Base-by-base conservation (phyloP, 2,113 vertebrate species). In the Rhineura floridana region DNA sequence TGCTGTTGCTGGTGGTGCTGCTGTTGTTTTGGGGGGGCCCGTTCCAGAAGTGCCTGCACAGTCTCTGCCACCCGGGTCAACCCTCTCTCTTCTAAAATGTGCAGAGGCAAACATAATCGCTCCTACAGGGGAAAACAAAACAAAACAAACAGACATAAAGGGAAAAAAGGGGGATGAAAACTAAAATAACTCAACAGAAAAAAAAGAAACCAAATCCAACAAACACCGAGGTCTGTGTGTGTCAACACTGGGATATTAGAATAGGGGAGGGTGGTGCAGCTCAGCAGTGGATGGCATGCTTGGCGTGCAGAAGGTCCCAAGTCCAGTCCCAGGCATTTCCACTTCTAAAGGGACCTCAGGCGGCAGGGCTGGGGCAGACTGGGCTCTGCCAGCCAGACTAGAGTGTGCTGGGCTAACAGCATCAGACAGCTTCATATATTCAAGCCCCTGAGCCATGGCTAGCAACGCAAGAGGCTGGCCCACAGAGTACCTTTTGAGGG, bases 71-170 rank as follows among this genome's bases (percentile, higher is more conserved):
- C 98, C 97, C 98, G 98, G 94, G 98, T 95, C 97, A 99, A 96
- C 93, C 99, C 98, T 91, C 97, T 97, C 96, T 99, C 98, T 97
- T 99, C 99, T 98, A 99, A 97, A 96, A 99, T 99, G 97, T 99
- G 98, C 55, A 98, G 98, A 95, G 99, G 99, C 95, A 99, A 98
- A 97, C 99, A 99, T 95, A 99, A 97, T 95, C 98, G 98, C 93
- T 96, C 98, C 99, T 99, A 95, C 90, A 96, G 96, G 94, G 96
- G 95, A 95, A 88, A 95, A 96, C 67, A 94, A 92, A 95, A 97
- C 88, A 95, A 94, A 93, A 84, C 48, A 76, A n/a, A 21, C 94
- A 94, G 86, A 94, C 77, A 95, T 87, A 95, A 94, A 91, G 87
- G 93, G 93, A 96, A 94, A 96, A 92, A 96, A 95, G 96, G 87